These are phyloP conservation scores for Callorhinus ursinus DNA, from an alignment of 2,113 vertebrate species.

Conservation along the genomic window DNA sequence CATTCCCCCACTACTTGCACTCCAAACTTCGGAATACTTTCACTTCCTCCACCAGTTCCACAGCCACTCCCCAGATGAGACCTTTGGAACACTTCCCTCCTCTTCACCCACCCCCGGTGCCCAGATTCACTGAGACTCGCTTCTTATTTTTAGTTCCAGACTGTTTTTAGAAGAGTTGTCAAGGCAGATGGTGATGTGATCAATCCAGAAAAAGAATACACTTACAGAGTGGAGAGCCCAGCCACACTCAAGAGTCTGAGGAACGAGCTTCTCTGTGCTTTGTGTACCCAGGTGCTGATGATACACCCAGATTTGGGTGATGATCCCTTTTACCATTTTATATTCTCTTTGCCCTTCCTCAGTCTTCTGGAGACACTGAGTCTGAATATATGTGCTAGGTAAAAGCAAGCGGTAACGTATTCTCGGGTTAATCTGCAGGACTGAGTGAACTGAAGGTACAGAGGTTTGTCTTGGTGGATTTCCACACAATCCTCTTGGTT, in stretches of 20 bases:
- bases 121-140: conserved; percentile 49
- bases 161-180: conserved; percentile 47
- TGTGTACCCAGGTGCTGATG: neutral
- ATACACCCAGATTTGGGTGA: neutral
- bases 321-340: neutral
- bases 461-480: neutral
- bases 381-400: neutral
- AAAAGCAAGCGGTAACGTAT: neutral
- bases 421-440: neutral
- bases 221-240: neutral
- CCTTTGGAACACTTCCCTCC: conserved; percentile 26
- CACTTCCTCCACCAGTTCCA: neutral
- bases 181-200: conserved; percentile 58
- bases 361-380: neutral
- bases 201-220: conserved; percentile 1
- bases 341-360: neutral
- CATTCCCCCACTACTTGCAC: neutral
- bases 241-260: neutral
- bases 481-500: neutral
- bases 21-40: neutral
- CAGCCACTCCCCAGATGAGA: neutral
- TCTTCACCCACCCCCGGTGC: neutral
- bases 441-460: neutral
- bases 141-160: conserved; percentile 56
- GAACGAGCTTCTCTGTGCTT: neutral